Percentiles rank a stretch among this genome's conserved stretches.
These are phyloP conservation scores for Mizuhopecten yessoensis DNA, from an alignment of 1,140 invertebrate genomes.

Conservation along the genomic window DNA sequence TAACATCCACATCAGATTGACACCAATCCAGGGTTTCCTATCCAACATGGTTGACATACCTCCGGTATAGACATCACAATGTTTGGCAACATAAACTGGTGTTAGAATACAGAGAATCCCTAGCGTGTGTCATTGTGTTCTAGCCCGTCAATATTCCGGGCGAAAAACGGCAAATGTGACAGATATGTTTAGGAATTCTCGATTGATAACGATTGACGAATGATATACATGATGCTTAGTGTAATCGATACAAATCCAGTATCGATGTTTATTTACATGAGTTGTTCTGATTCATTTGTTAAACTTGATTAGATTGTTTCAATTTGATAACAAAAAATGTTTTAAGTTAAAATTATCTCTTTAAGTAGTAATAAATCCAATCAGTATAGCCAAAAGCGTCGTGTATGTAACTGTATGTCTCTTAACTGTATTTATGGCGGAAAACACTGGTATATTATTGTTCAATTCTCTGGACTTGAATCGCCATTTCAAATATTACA, in stretches of 20 bases:
- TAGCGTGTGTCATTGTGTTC: neutral
- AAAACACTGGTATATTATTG: neutral
- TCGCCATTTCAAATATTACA: neutral
- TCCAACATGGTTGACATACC: constrained; percentile 13
- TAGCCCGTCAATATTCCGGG: neutral
- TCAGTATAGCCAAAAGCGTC: neutral
- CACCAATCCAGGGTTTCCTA: neutral
- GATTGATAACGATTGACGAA: no score
- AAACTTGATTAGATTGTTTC: no score
- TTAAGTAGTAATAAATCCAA: neutral
- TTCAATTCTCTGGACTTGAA: neutral
- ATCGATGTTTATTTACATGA: no score
- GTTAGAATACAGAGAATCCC: neutral
- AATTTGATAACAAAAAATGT: no score
- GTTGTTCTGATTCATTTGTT: neutral
- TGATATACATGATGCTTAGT: no score
- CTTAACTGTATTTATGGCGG: no score
- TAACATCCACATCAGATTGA: neutral
- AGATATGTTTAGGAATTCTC: no score
- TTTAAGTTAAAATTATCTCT: no score
- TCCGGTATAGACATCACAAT: neutral
- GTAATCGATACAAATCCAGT: no score
- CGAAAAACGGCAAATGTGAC: neutral
- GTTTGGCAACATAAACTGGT: constrained; percentile 38
- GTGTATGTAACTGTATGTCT: no score